Evolutionary conservation across 2,797 vertebrate genomes (phyloP).

Genomic region (Gila robusta): DNA sequence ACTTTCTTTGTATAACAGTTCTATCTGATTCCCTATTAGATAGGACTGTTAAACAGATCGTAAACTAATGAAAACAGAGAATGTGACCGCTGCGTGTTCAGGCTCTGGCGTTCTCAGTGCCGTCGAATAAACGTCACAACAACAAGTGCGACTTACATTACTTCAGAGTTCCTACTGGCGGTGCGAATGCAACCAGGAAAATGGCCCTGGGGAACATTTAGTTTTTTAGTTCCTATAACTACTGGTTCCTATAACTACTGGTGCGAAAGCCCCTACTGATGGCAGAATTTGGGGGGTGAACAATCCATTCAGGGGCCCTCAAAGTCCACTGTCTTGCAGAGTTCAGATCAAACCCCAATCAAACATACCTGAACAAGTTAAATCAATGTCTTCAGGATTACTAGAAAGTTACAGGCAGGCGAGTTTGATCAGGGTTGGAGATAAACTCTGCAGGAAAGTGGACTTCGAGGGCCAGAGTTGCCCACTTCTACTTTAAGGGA

Average conservation of each 20-base stretch:
- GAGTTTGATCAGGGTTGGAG: not conserved
- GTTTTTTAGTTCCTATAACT: too few relatives aligned
- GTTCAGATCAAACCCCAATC: not conserved
- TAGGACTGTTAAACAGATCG: too few relatives aligned
- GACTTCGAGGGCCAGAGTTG: not conserved
- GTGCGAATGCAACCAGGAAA: too few relatives aligned
- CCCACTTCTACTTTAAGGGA: not conserved
- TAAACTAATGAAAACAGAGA: too few relatives aligned
- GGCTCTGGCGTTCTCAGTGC: not conserved
- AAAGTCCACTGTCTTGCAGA: constrained; percentile 1
- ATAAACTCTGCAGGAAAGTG: not conserved
- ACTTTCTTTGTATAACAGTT: too few relatives aligned
- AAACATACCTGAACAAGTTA: not conserved
- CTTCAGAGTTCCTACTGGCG: too few relatives aligned
- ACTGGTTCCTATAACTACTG: not conserved
- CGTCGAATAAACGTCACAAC: not conserved
- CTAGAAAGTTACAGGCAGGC: not conserved
- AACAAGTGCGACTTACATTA: not conserved
- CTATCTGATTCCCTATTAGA: too few relatives aligned
- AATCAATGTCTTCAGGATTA: not conserved
- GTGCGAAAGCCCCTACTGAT: not conserved
- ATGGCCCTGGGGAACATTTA: too few relatives aligned
- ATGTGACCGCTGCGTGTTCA: not conserved
- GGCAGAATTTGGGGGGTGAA: not conserved
- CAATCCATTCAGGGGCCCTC: not conserved